phyloP scores from a whole-genome alignment of 2,888 invertebrate genomes.

The Fissipunctia ypsillon region DNA sequence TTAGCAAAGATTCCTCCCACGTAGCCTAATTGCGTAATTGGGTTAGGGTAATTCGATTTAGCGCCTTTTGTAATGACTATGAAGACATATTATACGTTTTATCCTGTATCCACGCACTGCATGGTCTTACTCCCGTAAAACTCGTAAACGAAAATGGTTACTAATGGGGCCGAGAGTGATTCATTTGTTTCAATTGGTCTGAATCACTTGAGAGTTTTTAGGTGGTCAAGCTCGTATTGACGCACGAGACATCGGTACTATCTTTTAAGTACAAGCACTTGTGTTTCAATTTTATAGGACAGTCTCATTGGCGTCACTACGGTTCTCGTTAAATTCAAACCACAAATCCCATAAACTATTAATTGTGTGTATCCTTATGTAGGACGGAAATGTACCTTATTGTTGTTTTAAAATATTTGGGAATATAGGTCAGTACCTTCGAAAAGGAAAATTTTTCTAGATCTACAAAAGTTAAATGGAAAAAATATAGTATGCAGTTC shows the following conservation, averaged over 20 bases:
- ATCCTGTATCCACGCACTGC: conserved; percentile 29
- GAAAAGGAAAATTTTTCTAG: background rate
- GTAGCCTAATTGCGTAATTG: background rate
- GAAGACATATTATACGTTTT: background rate
- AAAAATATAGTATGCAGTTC: background rate
- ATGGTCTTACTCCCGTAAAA: conserved; percentile 23
- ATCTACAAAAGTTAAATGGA: background rate
- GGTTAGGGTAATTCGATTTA: background rate
- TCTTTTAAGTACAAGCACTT: conserved; percentile 30
- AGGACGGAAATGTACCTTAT: conserved; percentile 29
- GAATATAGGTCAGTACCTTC: conserved; percentile 25
- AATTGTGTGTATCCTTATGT: conserved; percentile 11
- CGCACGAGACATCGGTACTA: conserved; percentile 68
- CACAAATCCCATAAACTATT: conserved; percentile 57
- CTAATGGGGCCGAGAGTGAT: conserved; percentile 64
- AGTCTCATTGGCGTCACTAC: conserved; percentile 44
- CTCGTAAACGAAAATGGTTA: conserved; percentile 32
- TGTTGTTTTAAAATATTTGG: conserved; percentile 13
- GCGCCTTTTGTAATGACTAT: background rate
- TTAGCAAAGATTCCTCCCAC: background rate
- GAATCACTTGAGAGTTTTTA: conserved; percentile 74
- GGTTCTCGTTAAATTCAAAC: conserved; percentile 60
- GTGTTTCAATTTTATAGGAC: conserved; percentile 35
- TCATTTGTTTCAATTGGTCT: conserved; percentile 70
- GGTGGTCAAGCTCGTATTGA: conserved; percentile 72